phyloP scores from a whole-genome alignment of 1,140 invertebrate genomes.

The Antheraea mylitta region DNA sequence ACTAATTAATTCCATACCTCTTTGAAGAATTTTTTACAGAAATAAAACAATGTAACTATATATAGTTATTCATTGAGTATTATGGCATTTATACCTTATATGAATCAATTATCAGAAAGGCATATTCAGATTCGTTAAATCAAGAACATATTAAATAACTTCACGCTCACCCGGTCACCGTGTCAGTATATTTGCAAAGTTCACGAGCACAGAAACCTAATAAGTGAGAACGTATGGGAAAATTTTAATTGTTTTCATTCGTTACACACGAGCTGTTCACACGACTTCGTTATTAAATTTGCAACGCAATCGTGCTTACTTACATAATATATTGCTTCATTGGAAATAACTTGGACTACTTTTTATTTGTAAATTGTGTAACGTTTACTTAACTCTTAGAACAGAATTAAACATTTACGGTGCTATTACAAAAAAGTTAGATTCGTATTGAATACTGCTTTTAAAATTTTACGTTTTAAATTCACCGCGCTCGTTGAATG shows the following conservation, averaged over 20 bases:
- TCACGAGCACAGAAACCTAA: constrained; percentile 9
- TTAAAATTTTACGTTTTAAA: no score
- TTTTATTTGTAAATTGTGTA: not conserved
- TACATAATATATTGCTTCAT: constrained; percentile 14
- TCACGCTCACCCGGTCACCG: not conserved
- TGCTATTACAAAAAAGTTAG: no score
- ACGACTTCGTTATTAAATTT: constrained; percentile 44
- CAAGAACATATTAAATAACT: constrained; percentile 33
- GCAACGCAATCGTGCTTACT: constrained; percentile 28
- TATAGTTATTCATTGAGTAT: no score
- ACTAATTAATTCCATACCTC: no score
- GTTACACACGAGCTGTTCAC: constrained; percentile 38
- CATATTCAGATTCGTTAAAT: constrained; percentile 29
- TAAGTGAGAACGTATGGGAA: constrained; percentile 36
- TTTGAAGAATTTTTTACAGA: no score
- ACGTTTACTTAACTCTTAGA: not conserved
- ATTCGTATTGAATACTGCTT: no score
- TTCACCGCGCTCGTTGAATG: no score
- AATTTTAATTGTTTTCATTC: constrained; percentile 44
- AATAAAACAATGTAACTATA: no score
- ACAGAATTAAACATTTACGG: no score
- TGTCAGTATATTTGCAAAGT: constrained; percentile 23
- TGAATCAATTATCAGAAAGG: not conserved
- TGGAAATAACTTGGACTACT: not conserved
- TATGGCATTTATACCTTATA: no score